Base-by-base conservation (phyloP, 2,113 vertebrate genomes). In the Entomyzon cyanotis region DNA sequence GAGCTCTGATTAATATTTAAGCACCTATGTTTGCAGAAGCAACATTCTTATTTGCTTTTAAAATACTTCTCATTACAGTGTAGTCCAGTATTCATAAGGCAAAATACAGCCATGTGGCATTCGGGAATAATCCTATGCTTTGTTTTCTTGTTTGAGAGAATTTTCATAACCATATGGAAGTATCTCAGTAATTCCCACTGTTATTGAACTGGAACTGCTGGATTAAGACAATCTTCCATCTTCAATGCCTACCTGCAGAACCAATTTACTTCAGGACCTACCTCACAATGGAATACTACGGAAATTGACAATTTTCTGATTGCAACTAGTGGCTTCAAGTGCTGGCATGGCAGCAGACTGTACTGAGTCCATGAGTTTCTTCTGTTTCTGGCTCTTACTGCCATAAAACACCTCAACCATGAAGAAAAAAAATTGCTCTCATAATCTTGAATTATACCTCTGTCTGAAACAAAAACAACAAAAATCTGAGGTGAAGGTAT, bases 1-100 rank as follows among this genome's bases (percentile, higher is more conserved):
- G 73, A 90, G 25, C 60, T 91, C 87, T 77, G 94, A 97, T 97
- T 96, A 95, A 95, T 93, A 95, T 93, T 86, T 94, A 95, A 88
- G 68, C n/a, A 42, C 33, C 76, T 63, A 8, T 62, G 53, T 95
- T 89, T 95, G 87, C 63, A 89, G 95, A 93, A 89, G 35, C 56
- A 96, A 91, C 59, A 22, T 75, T 94, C 80, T 94, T 91, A 88
- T 96, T 94, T 95, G 55, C 85, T 93, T 84, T 85, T 56, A 55
- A 95, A 96, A 78, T 75, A 64, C 20, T 73, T 93, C 65, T 76
- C 44, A 70, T 92, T 91, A 62, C 46, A 73, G 25, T 30, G 15
- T 28, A 63, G 86, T 25, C 70, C 62, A 63, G 55, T 5, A 2
- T 87, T 70, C 37, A 62, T 12, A 83, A 47, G 37, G 62, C 25